Conservation (phyloP, 2,797 vertebrate species). For the Anguilla megastoma region DNA sequence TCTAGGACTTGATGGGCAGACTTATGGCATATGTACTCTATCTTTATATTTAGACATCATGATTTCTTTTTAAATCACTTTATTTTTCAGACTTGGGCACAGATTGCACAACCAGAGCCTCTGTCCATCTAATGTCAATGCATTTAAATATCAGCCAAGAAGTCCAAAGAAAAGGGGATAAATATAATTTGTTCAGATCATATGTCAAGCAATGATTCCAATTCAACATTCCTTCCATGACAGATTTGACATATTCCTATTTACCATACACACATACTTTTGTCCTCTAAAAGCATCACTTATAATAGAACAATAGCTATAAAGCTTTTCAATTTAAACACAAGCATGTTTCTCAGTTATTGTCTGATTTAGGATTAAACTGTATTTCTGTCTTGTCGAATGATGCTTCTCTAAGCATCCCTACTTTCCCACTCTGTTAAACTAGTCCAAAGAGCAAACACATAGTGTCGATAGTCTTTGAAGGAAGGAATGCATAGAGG, state of each 20-base stretch:
- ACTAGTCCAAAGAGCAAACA: not conserved
- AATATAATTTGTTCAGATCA: conserved; percentile 11
- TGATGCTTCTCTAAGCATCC: not conserved
- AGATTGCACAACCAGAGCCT: not conserved
- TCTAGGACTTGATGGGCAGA: not conserved
- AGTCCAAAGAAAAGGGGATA: not conserved
- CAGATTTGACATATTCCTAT: not conserved
- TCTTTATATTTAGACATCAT: not conserved
- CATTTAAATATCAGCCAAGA: not conserved
- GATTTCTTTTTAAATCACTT: not conserved
- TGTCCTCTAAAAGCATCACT: not conserved
- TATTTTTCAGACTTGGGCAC: not conserved
- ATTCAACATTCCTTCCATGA: not conserved
- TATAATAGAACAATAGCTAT: not conserved
- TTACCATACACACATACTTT: not conserved
- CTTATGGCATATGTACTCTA: not conserved
- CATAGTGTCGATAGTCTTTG: not conserved
- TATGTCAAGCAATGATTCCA: not conserved
- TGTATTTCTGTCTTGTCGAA: not conserved
- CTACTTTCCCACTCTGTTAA: not conserved
- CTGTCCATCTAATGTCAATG: not conserved
- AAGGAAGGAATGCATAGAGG: not conserved
- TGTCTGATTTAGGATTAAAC: not conserved
- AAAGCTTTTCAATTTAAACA: not conserved
- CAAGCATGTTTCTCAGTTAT: not conserved